Evolutionary conservation across 1,140 invertebrate species (phyloP).

Genomic region (Nomia melanderi): DNA sequence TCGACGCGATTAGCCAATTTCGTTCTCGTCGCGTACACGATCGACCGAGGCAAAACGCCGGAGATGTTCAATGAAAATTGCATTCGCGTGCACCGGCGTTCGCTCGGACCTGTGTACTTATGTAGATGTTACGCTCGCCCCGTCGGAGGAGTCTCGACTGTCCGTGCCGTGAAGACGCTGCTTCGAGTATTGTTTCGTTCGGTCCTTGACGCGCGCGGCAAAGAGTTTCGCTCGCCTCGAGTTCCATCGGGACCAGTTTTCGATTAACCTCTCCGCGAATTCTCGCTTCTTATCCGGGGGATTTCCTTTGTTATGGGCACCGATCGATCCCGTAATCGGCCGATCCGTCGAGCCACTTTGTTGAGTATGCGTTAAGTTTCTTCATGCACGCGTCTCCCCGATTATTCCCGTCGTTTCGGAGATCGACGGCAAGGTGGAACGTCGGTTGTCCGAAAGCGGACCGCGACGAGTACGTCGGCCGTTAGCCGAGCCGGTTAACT

Average conservation of each 20-base stretch:
- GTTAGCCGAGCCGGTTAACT: no score
- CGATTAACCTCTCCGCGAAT: background rate
- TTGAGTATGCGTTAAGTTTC: conserved; percentile 8
- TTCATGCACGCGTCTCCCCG: background rate
- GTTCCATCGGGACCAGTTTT: background rate
- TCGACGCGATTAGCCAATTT: conserved; percentile 24
- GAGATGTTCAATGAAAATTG: background rate
- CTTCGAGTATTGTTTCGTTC: background rate
- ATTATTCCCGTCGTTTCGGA: conserved; percentile 1
- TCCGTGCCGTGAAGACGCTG: background rate
- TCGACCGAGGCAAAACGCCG: background rate
- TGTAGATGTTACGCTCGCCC: no score
- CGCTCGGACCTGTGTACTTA: no score
- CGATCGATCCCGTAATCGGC: background rate
- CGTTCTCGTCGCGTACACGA: background rate
- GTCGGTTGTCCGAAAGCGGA: background rate
- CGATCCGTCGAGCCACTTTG: background rate
- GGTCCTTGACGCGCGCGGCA: background rate
- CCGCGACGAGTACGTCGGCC: no score
- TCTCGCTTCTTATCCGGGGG: background rate
- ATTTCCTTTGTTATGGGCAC: background rate
- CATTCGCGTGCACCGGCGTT: background rate
- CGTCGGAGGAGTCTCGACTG: background rate
- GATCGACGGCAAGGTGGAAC: background rate
- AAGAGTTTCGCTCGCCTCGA: background rate